Conservation (phyloP, 2,797 vertebrate genomes). For the Malurus splendens region DNA sequence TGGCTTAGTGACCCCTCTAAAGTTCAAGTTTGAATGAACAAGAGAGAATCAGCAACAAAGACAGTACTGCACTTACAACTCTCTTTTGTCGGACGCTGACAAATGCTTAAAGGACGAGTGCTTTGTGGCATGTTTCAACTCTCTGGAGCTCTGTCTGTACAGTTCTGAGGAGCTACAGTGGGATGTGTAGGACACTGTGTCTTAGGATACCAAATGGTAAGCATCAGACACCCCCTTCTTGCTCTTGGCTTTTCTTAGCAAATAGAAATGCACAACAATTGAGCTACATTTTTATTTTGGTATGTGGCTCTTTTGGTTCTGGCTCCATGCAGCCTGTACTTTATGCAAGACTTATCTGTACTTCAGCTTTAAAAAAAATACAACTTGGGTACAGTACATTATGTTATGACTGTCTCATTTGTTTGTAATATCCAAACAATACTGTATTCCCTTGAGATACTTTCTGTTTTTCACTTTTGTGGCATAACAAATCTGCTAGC, state of each 20-base stretch:
- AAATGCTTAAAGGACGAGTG: neutral
- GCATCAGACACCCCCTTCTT: neutral
- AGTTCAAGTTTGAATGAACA: neutral
- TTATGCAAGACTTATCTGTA: neutral
- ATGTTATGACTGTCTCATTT: constrained; percentile 59
- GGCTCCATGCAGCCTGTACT: neutral
- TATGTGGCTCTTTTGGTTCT: neutral
- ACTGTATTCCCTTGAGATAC: constrained; percentile 47
- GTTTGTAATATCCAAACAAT: constrained; percentile 63
- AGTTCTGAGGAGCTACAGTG: neutral
- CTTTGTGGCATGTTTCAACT: neutral
- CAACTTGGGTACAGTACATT: neutral
- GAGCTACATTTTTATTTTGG: neutral
- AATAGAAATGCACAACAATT: neutral
- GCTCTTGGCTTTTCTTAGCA: neutral
- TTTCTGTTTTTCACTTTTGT: constrained; percentile 56
- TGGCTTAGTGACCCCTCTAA: neutral
- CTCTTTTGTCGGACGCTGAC: neutral
- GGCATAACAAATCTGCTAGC: constrained; percentile 39
- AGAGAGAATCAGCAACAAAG: neutral
- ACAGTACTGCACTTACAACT: neutral
- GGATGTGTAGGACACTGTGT: neutral
- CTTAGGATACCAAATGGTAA: neutral
- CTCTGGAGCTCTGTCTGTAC: neutral
- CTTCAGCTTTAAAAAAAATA: constrained; percentile 15